A percentile compares a stretch with the other conserved stretches of the same genome.
These are phyloP conservation scores for Drosophila sechellia DNA, from an alignment of 1,140 invertebrate species.

Conservation along the genomic window DNA sequence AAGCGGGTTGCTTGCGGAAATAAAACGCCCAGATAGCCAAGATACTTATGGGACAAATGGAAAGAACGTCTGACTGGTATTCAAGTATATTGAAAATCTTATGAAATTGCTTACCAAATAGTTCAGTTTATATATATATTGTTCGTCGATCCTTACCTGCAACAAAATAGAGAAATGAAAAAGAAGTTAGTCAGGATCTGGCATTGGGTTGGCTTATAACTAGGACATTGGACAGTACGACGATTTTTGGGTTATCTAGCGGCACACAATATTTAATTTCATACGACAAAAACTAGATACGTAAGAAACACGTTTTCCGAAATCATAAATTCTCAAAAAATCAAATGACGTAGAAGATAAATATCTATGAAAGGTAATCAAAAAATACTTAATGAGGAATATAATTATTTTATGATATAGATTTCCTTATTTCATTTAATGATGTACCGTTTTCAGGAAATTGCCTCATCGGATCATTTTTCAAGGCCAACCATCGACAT, in stretches of 20 bases:
- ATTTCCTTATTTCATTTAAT: slow-evolving; percentile 31
- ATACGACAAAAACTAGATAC: slow-evolving; percentile 52
- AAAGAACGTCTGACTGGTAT: neutral
- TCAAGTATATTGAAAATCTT: slow-evolving; percentile 7
- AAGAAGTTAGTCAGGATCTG: slow-evolving; percentile 36
- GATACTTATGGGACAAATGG: slow-evolving; percentile 25
- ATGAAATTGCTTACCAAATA: slow-evolving; percentile 76
- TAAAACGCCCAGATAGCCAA: slow-evolving; percentile 19
- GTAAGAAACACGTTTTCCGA: slow-evolving; percentile 6
- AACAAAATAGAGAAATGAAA: slow-evolving; percentile 55
- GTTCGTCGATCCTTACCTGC: slow-evolving; percentile 84
- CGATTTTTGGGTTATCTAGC: slow-evolving; percentile 51
- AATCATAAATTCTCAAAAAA: slow-evolving; percentile 42
- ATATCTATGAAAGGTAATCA: slow-evolving; percentile 10
- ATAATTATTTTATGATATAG: slow-evolving; percentile 48
- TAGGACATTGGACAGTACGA: slow-evolving; percentile 55
- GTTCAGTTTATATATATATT: slow-evolving; percentile 81
- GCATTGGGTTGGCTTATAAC: slow-evolving; percentile 30
- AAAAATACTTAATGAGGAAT: slow-evolving; percentile 49
- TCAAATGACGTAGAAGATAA: slow-evolving; percentile 9
- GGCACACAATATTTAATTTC: slow-evolving; percentile 64
- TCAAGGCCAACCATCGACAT: slow-evolving; percentile 49
- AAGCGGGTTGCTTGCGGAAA: slow-evolving; percentile 23
- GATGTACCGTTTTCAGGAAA: slow-evolving; percentile 27
- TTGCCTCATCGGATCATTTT: slow-evolving; percentile 51